Evolutionary conservation across 2,797 vertebrate species (phyloP).

Genomic region (Enteromius unitaeniatus): DNA sequence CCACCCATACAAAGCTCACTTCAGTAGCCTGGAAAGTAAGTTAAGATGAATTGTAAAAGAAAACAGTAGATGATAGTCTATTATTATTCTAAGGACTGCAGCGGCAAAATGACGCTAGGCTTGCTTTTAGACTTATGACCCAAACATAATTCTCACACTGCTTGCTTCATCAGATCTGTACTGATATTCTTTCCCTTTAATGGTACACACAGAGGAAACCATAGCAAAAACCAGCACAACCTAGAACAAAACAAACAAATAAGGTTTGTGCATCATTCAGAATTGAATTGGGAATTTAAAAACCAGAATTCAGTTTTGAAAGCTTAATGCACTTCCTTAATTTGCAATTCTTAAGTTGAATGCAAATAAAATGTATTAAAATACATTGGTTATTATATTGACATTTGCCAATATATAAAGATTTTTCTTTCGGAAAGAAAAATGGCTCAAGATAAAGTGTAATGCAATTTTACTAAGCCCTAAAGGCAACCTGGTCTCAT

Average conservation of each 20-base stretch:
- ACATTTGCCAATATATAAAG: too few relatives aligned
- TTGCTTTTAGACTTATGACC: neutral
- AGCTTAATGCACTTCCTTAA: neutral
- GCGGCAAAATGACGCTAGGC: neutral
- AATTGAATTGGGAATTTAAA: neutral
- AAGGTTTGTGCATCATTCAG: neutral
- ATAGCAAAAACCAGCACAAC: neutral
- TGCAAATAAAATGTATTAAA: too few relatives aligned
- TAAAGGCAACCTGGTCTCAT: too few relatives aligned
- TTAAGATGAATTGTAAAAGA: slow-evolving; percentile 25
- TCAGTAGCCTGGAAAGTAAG: slow-evolving; percentile 1
- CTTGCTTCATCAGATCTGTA: neutral
- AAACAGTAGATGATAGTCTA: slow-evolving; percentile 16
- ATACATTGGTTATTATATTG: too few relatives aligned
- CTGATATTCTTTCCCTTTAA: neutral
- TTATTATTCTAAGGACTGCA: slow-evolving; percentile 26
- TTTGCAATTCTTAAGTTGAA: neutral
- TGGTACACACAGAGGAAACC: neutral
- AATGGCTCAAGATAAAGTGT: too few relatives aligned
- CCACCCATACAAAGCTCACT: slow-evolving; percentile 13
- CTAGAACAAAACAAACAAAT: neutral
- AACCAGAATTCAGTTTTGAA: neutral
- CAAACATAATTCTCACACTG: neutral
- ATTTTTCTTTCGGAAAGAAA: neutral
- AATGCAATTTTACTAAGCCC: too few relatives aligned